phyloP scores from a whole-genome alignment of 2,888 invertebrate genomes.

The Hofmannophila pseudospretella region DNA sequence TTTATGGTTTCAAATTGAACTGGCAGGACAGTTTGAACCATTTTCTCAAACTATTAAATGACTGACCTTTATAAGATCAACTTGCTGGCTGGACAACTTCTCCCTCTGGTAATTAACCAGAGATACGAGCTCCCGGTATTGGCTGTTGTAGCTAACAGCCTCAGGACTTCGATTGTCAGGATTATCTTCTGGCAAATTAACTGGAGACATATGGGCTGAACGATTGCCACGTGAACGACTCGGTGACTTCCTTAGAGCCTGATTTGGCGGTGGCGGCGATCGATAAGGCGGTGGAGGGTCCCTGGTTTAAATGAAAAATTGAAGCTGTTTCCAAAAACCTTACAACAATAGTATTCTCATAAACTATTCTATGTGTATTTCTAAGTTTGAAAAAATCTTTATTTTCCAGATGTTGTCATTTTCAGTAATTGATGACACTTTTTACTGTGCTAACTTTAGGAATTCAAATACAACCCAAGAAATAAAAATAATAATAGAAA shows the following conservation, averaged over 20 bases:
- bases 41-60: not conserved
- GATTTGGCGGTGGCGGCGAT: constrained; percentile 67
- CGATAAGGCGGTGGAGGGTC: constrained; percentile 73
- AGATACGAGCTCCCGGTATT: constrained; percentile 89
- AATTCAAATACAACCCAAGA: no score
- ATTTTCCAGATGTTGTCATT: no score
- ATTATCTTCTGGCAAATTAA: constrained; percentile 50
- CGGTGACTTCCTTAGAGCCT: constrained; percentile 59
- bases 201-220: constrained; percentile 65
- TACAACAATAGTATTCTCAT: no score
- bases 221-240: constrained; percentile 44
- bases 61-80: constrained; percentile 90
- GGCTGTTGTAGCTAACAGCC: constrained; percentile 84
- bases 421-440: no score
- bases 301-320: constrained; percentile 35
- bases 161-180: constrained; percentile 64
- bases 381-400: no score
- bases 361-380: no score
- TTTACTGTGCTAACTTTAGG: no score
- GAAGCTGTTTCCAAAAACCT: no score
- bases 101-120: constrained; percentile 95
- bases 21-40: no score
- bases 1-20: no score
- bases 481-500: no score
- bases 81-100: constrained; percentile 92